Evolutionary conservation across 1,140 invertebrate genomes (phyloP).

Genomic region (Delia radicum): DNA sequence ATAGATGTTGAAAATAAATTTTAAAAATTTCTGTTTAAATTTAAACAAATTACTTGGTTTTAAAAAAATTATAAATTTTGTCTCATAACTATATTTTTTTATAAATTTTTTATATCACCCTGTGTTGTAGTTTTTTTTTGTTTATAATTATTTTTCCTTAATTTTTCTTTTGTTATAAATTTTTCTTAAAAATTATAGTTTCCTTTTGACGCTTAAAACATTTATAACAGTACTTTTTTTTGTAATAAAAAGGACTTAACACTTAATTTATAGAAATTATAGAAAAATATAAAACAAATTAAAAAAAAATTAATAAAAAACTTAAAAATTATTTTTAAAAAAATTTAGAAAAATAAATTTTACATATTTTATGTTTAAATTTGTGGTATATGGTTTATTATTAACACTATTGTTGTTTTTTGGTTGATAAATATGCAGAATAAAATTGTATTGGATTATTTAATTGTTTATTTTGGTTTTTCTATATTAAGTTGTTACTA

Average conservation of each 20-base stretch:
- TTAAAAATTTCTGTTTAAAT: too few relatives aligned
- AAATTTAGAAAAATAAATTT: not conserved
- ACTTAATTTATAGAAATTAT: not conserved
- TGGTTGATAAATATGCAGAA: conserved; percentile 5
- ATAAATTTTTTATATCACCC: not conserved
- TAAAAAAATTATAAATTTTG: not conserved
- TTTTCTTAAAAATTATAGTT: conserved; percentile 36
- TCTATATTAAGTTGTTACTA: too few relatives aligned
- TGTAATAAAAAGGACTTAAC: not conserved
- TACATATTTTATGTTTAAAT: not conserved
- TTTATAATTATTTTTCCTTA: not conserved
- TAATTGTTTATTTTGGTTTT: not conserved
- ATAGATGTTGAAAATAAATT: too few relatives aligned
- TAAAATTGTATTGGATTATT: not conserved
- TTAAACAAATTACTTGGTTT: too few relatives aligned
- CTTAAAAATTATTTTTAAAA: not conserved
- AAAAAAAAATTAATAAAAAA: conserved; percentile 7
- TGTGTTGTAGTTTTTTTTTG: not conserved
- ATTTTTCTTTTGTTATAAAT: conserved; percentile 17
- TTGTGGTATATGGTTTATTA: not conserved
- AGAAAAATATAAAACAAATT: not conserved
- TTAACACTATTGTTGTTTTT: not conserved
- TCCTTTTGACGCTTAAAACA: conserved; percentile 32
- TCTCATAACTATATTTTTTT: not conserved
- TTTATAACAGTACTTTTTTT: conserved; percentile 26